A percentile compares a stretch with the other conserved stretches of the same genome.
Conservation (phyloP, 2,113 vertebrate genomes). For the Psammodynastes pulverulentus region DNA sequence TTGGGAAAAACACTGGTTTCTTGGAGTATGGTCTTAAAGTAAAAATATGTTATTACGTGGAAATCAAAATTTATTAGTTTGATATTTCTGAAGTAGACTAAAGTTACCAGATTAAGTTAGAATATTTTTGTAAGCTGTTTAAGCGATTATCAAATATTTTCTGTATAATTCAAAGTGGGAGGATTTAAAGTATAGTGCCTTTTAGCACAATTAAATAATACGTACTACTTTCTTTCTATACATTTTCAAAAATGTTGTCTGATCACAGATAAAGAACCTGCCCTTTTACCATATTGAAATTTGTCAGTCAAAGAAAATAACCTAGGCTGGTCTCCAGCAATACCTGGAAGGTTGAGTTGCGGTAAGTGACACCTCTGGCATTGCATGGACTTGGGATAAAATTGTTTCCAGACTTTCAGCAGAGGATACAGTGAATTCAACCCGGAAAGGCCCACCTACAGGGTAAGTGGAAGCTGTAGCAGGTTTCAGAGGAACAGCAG, state of each 20-base stretch:
- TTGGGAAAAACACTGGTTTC: background rate
- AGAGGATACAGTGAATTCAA: constrained; percentile 75
- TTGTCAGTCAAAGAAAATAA: background rate
- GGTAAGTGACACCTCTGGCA: constrained; percentile 61
- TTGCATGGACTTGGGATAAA: constrained; percentile 69
- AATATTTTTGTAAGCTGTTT: background rate
- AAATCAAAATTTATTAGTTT: background rate
- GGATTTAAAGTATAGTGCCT: background rate
- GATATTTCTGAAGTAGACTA: background rate
- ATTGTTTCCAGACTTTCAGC: constrained; percentile 66
- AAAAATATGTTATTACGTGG: background rate
- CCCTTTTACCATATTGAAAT: background rate
- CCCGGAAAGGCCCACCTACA: constrained; percentile 67
- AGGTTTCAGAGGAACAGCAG: constrained; percentile 60
- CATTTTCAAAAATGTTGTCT: background rate
- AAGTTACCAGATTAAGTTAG: background rate
- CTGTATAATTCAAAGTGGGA: background rate
- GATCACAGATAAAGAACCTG: background rate
- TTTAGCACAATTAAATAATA: background rate
- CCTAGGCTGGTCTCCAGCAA: background rate
- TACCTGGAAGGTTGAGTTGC: constrained; percentile 76
- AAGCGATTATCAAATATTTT: background rate
- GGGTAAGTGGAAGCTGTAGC: constrained; percentile 59
- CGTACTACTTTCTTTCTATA: background rate
- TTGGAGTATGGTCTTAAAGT: background rate